Evolutionary conservation across 2,888 invertebrate genomes (phyloP), one percentile per base, ranked within the genome.

Genomic region (Slavum lentiscoides): DNA sequence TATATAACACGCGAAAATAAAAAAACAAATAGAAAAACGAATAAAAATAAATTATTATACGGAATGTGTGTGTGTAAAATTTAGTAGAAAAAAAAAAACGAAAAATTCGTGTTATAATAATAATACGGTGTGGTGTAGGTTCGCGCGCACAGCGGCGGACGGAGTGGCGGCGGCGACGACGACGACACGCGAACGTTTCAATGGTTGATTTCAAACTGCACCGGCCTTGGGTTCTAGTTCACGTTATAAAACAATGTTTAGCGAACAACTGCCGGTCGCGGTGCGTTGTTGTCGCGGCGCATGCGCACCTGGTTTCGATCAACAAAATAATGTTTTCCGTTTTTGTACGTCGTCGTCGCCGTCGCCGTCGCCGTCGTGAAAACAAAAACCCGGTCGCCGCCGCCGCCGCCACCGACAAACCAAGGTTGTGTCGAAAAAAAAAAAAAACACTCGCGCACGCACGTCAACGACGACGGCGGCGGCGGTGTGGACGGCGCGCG

Each of bases 261-360:
- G 72, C 55, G 80, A 80, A 80, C 80, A 80, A 70, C 80, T 80
- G 80, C 80, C 62, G 80, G 80, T 64, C 58, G 80, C 80, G 72
- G 80, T 72, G 80, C 80, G 80, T 80, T 72, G 80, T 80, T 72
- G 70, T 58, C 70, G 80, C 64, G 58, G 70, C 80, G 80, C 80
- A 80, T 80, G 80, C 80, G 80, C 80, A 66, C 72, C 70, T 11
- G 64, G 58, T 80, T 72, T 72, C 80, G 80, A 80, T 80, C 80
- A 80, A 80, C 80, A 80, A 80, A 80, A 77, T 76, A 76, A 77
- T 80, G 80, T 80, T 80, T 80, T 80, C 72, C 72, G 80, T 80
- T 66, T 49, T 39, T 80, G 62, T 72, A 58, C 80, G 23, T 43
- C 70, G 74, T 15, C 75, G 74, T 1, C n/a, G 53, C 17, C 73